Conservation (phyloP, 2,888 invertebrate genomes). For the Coenonympha arcania region DNA sequence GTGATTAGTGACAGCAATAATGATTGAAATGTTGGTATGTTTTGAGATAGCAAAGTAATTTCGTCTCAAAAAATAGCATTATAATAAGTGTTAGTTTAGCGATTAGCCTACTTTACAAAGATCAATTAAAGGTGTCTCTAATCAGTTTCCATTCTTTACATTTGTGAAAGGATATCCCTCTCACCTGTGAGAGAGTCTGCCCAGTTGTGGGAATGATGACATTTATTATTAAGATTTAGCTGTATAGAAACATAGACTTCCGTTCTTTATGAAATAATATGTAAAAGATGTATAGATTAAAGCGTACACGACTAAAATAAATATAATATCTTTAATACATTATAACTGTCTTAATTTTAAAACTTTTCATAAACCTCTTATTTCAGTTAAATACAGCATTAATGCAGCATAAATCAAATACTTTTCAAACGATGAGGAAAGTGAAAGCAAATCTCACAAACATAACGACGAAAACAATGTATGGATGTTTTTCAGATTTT, state of each 20-base stretch:
- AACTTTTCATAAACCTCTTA: conserved; percentile 7
- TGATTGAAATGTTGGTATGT: not conserved
- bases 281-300: conserved; percentile 33
- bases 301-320: conserved; percentile 56
- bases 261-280: conserved; percentile 10
- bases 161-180: too few species aligned
- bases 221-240: not conserved
- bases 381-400: conserved; percentile 14
- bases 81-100: conserved; percentile 2
- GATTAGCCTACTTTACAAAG: not conserved
- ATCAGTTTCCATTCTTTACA: too few species aligned
- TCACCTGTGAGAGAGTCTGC: too few species aligned
- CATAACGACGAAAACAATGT: conserved; percentile 25
- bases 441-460: not conserved
- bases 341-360: conserved; percentile 46
- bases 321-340: conserved; percentile 49
- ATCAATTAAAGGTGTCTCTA: conserved; percentile 15
- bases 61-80: conserved; percentile 8
- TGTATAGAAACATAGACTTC: conserved; percentile 3
- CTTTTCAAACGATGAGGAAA: not conserved
- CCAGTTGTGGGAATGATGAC: too few species aligned
- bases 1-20: not conserved
- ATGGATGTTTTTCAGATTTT: conserved; percentile 46
- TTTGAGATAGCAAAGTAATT: conserved; percentile 11
- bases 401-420: too few species aligned